Evolutionary conservation across 2,113 vertebrate species (phyloP).

Genomic region (Tursiops truncatus): DNA sequence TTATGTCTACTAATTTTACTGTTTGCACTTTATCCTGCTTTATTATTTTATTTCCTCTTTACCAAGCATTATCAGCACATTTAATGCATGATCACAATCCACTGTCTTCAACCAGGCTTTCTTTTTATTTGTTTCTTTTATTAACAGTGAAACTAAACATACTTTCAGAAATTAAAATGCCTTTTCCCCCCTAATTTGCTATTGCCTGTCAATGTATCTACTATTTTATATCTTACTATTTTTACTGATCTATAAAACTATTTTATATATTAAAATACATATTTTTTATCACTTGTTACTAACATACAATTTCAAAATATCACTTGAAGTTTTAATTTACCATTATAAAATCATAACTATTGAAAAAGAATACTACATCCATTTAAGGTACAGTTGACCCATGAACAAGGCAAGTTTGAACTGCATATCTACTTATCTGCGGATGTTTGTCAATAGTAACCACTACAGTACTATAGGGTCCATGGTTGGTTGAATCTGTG

Average conservation of each 20-base stretch:
- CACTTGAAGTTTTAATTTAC: background rate
- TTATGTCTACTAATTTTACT: background rate
- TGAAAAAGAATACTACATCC: background rate
- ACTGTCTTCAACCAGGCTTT: background rate
- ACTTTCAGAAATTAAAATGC: conserved; percentile 1
- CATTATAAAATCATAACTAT: background rate
- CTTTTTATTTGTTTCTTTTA: background rate
- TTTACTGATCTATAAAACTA: conserved; percentile 17
- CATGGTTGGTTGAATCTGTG: background rate
- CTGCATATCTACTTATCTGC: background rate
- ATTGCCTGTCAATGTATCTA: background rate
- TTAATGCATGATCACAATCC: background rate
- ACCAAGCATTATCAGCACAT: background rate
- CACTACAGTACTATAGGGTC: background rate
- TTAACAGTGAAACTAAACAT: conserved; percentile 4
- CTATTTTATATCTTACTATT: background rate
- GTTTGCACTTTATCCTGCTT: background rate
- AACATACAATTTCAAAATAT: background rate
- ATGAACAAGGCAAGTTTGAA: background rate
- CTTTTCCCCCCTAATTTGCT: background rate
- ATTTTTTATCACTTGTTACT: background rate
- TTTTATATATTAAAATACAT: background rate
- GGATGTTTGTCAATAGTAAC: background rate
- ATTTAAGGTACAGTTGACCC: background rate
- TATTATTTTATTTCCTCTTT: conserved; percentile 1